Conservation (phyloP, 2,888 invertebrate genomes). For the Eupithecia subumbrata region DNA sequence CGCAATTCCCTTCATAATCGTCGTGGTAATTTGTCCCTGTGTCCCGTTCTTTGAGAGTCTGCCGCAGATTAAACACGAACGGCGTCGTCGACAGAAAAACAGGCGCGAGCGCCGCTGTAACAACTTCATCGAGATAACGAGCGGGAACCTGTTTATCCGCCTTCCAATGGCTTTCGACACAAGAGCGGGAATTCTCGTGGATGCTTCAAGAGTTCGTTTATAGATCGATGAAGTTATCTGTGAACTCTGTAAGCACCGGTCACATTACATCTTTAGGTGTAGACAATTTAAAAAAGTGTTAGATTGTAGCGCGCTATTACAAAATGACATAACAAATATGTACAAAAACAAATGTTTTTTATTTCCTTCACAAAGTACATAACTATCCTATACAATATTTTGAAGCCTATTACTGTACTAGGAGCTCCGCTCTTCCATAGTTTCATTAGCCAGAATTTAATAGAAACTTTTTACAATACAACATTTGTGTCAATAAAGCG, state of each 20-base stretch:
- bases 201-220: neutral
- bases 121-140: constrained; percentile 81
- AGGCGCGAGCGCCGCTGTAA: constrained; percentile 72
- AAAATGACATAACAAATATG: too few relatives aligned
- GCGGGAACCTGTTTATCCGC: constrained; percentile 57
- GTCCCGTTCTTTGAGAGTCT: constrained; percentile 24
- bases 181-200: constrained; percentile 8
- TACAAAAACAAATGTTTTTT: too few relatives aligned
- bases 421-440: too few relatives aligned
- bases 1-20: constrained; percentile 7
- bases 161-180: constrained; percentile 9
- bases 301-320: too few relatives aligned
- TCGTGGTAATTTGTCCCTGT: constrained; percentile 22
- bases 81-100: constrained; percentile 57
- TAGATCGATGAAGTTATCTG: neutral
- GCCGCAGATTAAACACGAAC: constrained; percentile 31
- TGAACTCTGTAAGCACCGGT: neutral
- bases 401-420: too few relatives aligned
- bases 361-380: too few relatives aligned
- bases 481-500: too few relatives aligned
- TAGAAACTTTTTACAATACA: too few relatives aligned
- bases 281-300: too few relatives aligned
- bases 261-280: too few relatives aligned
- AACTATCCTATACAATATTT: too few relatives aligned
- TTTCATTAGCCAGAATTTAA: too few relatives aligned